Percentiles rank a stretch among this genome's conserved stretches.
Conservation (phyloP, 2,113 vertebrate genomes). For the Lichenostomus cassidix region DNA sequence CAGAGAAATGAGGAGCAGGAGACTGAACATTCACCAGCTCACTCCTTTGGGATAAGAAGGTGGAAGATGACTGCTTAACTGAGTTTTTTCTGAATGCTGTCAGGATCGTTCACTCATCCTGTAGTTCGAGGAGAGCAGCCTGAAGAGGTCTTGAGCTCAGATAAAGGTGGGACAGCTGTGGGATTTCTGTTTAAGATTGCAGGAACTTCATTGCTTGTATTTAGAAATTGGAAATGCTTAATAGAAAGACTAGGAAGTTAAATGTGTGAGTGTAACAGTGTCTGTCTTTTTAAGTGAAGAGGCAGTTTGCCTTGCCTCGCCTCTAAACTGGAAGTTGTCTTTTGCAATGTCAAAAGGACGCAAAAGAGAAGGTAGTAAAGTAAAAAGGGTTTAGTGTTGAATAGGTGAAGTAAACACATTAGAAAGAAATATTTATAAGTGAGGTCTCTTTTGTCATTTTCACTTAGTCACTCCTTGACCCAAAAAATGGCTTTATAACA, state of each 20-base stretch:
- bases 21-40: accelerated
- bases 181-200: not conserved
- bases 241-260: not conserved
- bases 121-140: not conserved
- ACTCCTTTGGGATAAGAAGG: accelerated
- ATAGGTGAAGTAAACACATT: accelerated
- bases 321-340: not conserved
- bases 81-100: not conserved
- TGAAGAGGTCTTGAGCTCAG: not conserved
- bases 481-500: not conserved
- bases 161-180: not conserved
- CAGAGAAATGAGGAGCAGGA: accelerated
- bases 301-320: accelerated
- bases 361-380: not conserved
- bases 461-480: accelerated
- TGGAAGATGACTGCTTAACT: not conserved
- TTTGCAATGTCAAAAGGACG: not conserved
- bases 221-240: not conserved
- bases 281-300: not conserved
- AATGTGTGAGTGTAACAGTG: not conserved
- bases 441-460: not conserved
- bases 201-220: accelerated
- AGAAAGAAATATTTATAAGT: not conserved
- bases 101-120: accelerated
- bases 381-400: not conserved